Percentiles rank a stretch among this genome's conserved stretches.
phyloP scores from a whole-genome alignment of 2,888 invertebrate species.

The Busseola fusca region DNA sequence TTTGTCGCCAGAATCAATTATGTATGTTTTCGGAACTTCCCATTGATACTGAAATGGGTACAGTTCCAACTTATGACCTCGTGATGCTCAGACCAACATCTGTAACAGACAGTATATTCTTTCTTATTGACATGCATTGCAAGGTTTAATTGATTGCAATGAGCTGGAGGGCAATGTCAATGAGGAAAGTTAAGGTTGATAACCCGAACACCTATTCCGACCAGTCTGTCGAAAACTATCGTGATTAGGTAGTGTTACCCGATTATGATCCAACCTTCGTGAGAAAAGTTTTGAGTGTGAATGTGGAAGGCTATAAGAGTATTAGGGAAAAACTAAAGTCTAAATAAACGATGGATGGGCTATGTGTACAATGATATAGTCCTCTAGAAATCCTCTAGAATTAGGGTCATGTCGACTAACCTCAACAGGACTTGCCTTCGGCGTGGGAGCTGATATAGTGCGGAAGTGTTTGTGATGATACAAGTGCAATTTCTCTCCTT shows the following conservation, averaged over 20 bases:
- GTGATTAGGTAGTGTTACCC: not conserved
- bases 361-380: no score
- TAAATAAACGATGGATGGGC: not conserved
- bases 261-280: not conserved
- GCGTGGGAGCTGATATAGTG: no score
- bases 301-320: not conserved
- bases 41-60: no score
- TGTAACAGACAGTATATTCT: constrained; percentile 20
- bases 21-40: not conserved
- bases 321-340: not conserved
- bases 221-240: not conserved
- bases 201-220: not conserved
- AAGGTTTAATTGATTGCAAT: constrained; percentile 35
- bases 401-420: no score
- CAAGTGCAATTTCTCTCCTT: no score
- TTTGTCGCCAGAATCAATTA: not conserved
- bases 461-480: no score
- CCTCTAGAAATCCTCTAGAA: no score
- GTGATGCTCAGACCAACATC: not conserved
- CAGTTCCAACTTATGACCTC: not conserved
- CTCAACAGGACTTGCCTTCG: no score
- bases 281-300: not conserved
- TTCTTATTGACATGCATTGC: constrained; percentile 29
- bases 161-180: not conserved
- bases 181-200: constrained; percentile 2